Evolutionary conservation across 2,113 vertebrate species (phyloP).

Genomic region (Oryzias melastigma): DNA sequence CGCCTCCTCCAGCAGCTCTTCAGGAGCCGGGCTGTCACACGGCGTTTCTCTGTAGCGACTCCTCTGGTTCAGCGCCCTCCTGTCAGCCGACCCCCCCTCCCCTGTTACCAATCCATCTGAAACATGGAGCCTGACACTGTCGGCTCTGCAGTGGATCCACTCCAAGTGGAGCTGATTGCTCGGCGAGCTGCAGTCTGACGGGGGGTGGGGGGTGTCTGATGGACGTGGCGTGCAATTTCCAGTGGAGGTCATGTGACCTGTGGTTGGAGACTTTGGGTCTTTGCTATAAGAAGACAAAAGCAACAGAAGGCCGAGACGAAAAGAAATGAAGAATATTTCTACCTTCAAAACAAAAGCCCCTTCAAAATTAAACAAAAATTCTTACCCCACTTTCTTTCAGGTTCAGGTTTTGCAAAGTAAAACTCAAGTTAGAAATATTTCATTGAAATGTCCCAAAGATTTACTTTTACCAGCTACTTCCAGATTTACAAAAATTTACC

Average conservation of each 20-base stretch:
- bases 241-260: neutral
- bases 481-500: no score
- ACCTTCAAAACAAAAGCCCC: no score
- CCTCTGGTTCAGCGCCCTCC: constrained; percentile 30
- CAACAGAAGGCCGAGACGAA: no score
- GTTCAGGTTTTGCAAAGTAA: no score
- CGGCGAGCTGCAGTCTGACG: constrained; percentile 13
- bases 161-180: constrained; percentile 14
- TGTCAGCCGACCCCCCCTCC: constrained; percentile 27
- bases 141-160: constrained; percentile 25
- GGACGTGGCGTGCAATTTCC: constrained; percentile 1
- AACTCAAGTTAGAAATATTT: no score
- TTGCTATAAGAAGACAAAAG: no score
- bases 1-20: constrained; percentile 32
- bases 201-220: constrained; percentile 1
- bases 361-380: no score
- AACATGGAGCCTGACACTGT: constrained; percentile 32
- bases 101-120: constrained; percentile 38
- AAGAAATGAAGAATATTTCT: no score
- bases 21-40: constrained; percentile 53
- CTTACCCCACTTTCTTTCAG: no score
- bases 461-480: no score
- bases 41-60: constrained; percentile 44
- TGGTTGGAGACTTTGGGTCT: neutral
- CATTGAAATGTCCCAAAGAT: no score